Conservation (phyloP, 2,888 invertebrate species). For the Leptinotarsa juncta region DNA sequence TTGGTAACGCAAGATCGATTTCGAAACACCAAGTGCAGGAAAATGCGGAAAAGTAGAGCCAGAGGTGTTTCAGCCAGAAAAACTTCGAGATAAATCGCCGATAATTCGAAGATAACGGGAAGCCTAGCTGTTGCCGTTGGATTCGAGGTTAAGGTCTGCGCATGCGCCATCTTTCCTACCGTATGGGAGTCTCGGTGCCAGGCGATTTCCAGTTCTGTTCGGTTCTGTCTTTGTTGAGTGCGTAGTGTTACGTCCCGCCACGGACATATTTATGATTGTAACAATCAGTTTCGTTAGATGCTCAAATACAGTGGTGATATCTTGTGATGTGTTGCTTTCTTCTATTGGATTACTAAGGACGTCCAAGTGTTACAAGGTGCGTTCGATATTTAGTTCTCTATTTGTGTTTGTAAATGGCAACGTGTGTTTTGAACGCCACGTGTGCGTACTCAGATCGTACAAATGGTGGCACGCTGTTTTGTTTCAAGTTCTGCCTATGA, state of each 20-base stretch:
- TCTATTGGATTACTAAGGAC: not conserved
- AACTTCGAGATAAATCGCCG: constrained; percentile 27
- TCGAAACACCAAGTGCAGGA: constrained; percentile 7
- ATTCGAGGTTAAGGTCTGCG: not conserved
- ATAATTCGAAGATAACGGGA: constrained; percentile 27
- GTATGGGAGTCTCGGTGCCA: constrained; percentile 29
- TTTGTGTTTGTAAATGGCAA: not conserved
- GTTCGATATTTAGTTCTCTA: constrained; percentile 14
- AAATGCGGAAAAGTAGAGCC: constrained; percentile 4
- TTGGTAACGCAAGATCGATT: not conserved
- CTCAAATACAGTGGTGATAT: not conserved
- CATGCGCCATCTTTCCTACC: constrained; percentile 25
- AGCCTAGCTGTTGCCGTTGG: constrained; percentile 13
- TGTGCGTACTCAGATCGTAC: not conserved
- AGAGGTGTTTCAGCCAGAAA: constrained; percentile 20
- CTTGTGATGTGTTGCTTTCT: constrained; percentile 2
- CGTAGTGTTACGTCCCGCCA: constrained; percentile 31
- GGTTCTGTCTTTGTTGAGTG: constrained; percentile 25
- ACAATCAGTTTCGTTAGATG: not conserved
- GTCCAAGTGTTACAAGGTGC: constrained; percentile 26
- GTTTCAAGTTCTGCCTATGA: no score
- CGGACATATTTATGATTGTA: constrained; percentile 6
- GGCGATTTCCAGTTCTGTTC: constrained; percentile 28
- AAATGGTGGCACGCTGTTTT: no score
- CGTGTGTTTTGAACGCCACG: not conserved